phyloP scores from a whole-genome alignment of 1,140 invertebrate species.

The Drosophila nannoptera region DNA sequence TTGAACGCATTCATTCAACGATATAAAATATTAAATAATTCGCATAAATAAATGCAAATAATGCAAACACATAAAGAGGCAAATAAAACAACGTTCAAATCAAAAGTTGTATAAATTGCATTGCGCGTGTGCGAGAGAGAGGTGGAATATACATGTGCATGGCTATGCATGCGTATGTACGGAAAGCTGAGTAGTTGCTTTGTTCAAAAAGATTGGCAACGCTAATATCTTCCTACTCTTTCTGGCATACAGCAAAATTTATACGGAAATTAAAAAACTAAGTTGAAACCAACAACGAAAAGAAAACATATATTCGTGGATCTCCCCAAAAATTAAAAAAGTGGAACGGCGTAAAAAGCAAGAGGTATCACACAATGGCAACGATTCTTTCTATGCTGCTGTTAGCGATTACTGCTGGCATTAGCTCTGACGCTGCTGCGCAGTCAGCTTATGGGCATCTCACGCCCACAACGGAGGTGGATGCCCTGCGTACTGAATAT shows the following conservation, averaged over 20 bases:
- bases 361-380: conserved; percentile 16
- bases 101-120: conserved; percentile 11
- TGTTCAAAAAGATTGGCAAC: conserved; percentile 40
- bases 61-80: conserved; percentile 9
- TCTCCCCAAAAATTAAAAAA: neutral
- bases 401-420: neutral
- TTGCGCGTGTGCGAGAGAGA: conserved; percentile 5
- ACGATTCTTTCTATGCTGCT: conserved; percentile 16
- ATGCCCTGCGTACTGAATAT: conserved; percentile 81
- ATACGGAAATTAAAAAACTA: neutral
- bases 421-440: conserved; percentile 6
- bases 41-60: conserved; percentile 21
- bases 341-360: conserved; percentile 17
- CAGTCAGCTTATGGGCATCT: conserved; percentile 22
- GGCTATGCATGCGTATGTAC: neutral
- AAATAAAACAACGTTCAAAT: conserved; percentile 12
- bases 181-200: conserved; percentile 21
- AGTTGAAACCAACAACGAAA: neutral
- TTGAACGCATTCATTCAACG: conserved; percentile 11
- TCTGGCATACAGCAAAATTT: neutral
- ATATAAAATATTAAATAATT: conserved; percentile 17
- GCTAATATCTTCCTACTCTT: neutral
- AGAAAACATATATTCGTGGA: conserved; percentile 3
- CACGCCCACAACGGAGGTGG: conserved; percentile 74
- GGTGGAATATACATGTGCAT: neutral